Conservation (phyloP, 1,140 invertebrate species). For the Microplitis mediator region DNA sequence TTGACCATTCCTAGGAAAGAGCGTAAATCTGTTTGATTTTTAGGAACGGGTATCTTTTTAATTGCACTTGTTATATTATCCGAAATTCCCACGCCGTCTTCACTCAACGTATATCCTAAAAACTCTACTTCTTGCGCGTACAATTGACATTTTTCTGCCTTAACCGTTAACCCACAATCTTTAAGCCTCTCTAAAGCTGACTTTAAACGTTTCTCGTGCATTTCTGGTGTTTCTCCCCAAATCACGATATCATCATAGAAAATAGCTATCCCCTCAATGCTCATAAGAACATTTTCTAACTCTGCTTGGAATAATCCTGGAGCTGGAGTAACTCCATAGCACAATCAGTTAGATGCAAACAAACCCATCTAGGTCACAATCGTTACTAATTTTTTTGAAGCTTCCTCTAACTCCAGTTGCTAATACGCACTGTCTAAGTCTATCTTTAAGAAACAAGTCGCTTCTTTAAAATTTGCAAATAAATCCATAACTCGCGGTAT, state of each 20-base stretch:
- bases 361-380: constrained; percentile 12
- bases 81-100: background rate
- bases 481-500: constrained; percentile 48
- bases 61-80: constrained; percentile 1
- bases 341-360: background rate
- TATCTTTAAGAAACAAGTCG: constrained; percentile 44
- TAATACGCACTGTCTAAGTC: constrained; percentile 47
- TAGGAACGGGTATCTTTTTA: background rate
- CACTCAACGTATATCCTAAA: background rate
- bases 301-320: constrained; percentile 1
- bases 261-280: background rate
- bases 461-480: constrained; percentile 43
- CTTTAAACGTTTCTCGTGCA: background rate
- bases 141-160: constrained; percentile 3
- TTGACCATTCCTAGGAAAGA: constrained; percentile 6
- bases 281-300: background rate
- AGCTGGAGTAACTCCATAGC: constrained; percentile 2
- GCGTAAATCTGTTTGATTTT: constrained; percentile 3
- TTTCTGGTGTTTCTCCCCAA: background rate
- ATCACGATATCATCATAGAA: constrained; percentile 16
- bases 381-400: constrained; percentile 35
- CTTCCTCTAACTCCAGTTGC: constrained; percentile 42
- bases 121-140: background rate
- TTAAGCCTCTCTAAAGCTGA: background rate
- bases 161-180: constrained; percentile 4